A percentile compares a stretch with the other conserved stretches of the same genome.
These are phyloP conservation scores for Muschampia plurimacula DNA, from an alignment of 2,888 invertebrate species.

Conservation along the genomic window DNA sequence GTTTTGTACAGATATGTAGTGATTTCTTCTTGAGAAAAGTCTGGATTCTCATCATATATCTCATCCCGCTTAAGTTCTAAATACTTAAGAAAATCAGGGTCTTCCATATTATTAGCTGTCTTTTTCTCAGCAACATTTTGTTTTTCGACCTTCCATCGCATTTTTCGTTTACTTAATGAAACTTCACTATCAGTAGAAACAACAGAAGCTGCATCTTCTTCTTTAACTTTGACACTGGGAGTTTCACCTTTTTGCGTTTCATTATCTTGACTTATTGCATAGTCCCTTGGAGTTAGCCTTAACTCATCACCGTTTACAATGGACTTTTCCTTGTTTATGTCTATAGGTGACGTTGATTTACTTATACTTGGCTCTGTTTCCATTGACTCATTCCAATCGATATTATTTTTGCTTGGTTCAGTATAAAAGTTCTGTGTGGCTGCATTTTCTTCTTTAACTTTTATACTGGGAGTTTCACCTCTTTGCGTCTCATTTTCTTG, in stretches of 20 bases:
- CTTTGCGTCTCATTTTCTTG: not conserved
- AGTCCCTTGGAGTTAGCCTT: not conserved
- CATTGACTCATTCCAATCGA: not conserved
- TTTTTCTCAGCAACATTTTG: conserved; percentile 46
- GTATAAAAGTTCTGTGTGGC: not conserved
- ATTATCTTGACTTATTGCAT: not conserved
- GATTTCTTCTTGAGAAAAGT: conserved; percentile 77
- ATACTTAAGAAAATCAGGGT: conserved; percentile 81
- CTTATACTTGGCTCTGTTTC: not conserved
- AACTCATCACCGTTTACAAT: not conserved
- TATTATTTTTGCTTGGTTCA: not conserved
- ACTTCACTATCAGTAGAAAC: conserved; percentile 52
- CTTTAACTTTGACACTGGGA: conserved; percentile 11
- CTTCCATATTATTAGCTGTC: conserved; percentile 49
- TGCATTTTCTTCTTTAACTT: conserved; percentile 33
- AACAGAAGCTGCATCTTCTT: conserved; percentile 45
- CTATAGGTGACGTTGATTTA: not conserved
- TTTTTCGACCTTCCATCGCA: conserved; percentile 47
- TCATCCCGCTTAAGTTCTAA: conserved; percentile 77
- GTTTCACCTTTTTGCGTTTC: not conserved
- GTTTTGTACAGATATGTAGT: conserved; percentile 78
- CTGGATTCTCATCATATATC: conserved; percentile 81
- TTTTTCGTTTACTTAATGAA: conserved; percentile 53
- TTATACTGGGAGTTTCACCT: not conserved
- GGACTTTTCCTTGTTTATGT: not conserved